Percentiles rank a stretch among this genome's conserved stretches.
These are phyloP conservation scores for Cyphomyrus discorhynchus DNA, from an alignment of 2,113 vertebrate species.

Conservation along the genomic window DNA sequence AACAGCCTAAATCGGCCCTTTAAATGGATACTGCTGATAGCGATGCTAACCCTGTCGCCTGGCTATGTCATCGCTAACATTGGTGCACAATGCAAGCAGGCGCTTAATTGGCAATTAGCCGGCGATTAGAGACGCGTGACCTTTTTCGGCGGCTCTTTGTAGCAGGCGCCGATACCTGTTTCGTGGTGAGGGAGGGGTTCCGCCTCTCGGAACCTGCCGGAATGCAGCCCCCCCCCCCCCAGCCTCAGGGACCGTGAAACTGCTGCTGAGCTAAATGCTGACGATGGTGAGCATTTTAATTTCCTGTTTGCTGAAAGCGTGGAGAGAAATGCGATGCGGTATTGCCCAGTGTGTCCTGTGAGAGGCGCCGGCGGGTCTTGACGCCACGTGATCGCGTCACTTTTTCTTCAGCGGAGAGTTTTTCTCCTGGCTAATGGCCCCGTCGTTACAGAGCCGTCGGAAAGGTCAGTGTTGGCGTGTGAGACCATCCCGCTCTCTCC, in stretches of 20 bases:
- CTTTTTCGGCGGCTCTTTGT: slow-evolving; percentile 23
- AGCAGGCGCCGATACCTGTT: slow-evolving; percentile 22
- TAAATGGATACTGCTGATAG: neutral
- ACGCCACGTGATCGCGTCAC: neutral
- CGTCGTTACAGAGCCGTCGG: slow-evolving; percentile 15
- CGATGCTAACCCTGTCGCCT: neutral
- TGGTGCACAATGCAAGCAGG: slow-evolving; percentile 8
- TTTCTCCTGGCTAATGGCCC: slow-evolving; percentile 5
- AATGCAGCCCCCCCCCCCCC: neutral
- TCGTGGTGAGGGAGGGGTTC: neutral
- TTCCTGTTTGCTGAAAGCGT: neutral
- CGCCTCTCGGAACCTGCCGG: neutral
- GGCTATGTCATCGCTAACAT: slow-evolving; percentile 8
- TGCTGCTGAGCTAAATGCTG: neutral
- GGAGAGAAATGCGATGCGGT: neutral
- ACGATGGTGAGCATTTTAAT: neutral
- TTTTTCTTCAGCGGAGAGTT: neutral
- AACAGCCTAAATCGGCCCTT: neutral
- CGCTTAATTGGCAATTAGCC: slow-evolving; percentile 45
- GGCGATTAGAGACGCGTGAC: slow-evolving; percentile 40
- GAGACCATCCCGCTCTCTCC: neutral
- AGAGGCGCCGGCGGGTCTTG: neutral
- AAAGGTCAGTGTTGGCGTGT: slow-evolving; percentile 10
- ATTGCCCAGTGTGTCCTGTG: neutral
- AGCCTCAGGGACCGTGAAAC: neutral